Evolutionary conservation across 1,140 invertebrate genomes (phyloP).

Genomic region (Pomacea maculata): DNA sequence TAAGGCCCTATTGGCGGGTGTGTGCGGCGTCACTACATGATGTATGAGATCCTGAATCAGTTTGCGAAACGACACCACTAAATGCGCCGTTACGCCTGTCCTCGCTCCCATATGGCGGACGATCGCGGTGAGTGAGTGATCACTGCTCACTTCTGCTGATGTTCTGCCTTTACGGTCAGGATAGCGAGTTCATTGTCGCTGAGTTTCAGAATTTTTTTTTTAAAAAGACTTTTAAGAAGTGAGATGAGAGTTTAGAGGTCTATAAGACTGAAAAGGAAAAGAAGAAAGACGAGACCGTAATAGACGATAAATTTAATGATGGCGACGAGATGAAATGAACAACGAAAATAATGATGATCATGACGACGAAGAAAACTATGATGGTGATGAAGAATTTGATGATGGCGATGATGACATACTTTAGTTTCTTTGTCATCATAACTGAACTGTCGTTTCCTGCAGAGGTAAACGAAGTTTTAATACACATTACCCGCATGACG

Average conservation of each 20-base stretch:
- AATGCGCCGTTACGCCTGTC: too few relatives aligned
- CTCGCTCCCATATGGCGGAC: too few relatives aligned
- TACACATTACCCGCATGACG: background rate
- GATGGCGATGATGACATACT: background rate
- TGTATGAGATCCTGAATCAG: background rate
- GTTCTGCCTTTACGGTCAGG: too few relatives aligned
- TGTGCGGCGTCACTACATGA: background rate
- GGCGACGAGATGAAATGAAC: background rate
- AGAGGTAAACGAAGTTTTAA: background rate
- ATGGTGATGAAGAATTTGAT: background rate
- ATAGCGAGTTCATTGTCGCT: too few relatives aligned
- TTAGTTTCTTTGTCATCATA: too few relatives aligned
- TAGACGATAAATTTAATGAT: background rate
- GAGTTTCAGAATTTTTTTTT: too few relatives aligned
- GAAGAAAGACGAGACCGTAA: background rate
- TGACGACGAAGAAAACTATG: background rate
- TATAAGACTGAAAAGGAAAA: background rate
- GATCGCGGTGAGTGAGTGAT: too few relatives aligned
- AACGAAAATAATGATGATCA: background rate
- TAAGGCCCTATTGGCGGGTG: too few relatives aligned
- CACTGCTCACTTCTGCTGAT: too few relatives aligned
- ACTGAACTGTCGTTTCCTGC: too few relatives aligned
- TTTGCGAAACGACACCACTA: background rate
- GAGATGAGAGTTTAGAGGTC: too few relatives aligned
- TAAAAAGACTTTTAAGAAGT: too few relatives aligned